A percentile compares a stretch with the other conserved stretches of the same genome.
phyloP scores from a whole-genome alignment of 92 coral and sea anemone genomes.

The Hydrozoanthus gracilis region DNA sequence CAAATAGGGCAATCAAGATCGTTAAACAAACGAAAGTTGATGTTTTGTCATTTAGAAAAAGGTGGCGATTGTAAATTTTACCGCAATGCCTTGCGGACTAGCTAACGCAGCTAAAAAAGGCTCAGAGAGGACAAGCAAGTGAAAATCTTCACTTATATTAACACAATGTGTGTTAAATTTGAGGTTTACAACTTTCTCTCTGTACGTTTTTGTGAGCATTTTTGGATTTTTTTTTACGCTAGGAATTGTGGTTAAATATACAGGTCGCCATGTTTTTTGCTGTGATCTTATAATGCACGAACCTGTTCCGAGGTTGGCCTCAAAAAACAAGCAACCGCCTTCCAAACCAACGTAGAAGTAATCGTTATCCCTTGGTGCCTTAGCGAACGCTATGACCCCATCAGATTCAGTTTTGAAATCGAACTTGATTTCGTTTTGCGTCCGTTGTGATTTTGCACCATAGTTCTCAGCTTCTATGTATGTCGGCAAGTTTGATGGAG shows the following conservation, averaged over 20 bases:
- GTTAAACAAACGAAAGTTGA: too few species aligned
- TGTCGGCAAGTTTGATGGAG: not conserved
- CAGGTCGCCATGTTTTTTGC: too few species aligned
- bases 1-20: too few species aligned
- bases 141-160: not conserved
- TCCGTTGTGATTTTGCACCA: slow-evolving; percentile 32
- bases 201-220: not conserved
- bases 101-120: too few species aligned
- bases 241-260: too few species aligned
- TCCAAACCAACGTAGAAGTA: slow-evolving; percentile 53
- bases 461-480: slow-evolving; percentile 42
- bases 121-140: too few species aligned
- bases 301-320: slow-evolving; percentile 66
- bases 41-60: too few species aligned
- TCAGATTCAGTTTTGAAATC: slow-evolving; percentile 56
- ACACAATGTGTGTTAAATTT: not conserved
- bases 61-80: too few species aligned
- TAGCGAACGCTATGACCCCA: slow-evolving; percentile 56
- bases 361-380: slow-evolving; percentile 50
- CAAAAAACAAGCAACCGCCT: slow-evolving; percentile 54
- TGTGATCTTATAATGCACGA: not conserved
- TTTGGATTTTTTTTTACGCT: not conserved
- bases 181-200: not conserved
- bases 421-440: slow-evolving; percentile 54
- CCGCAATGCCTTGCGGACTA: too few species aligned